Evolutionary conservation across 2,797 vertebrate genomes (phyloP).

Genomic region (Epinephelus malabaricus): DNA sequence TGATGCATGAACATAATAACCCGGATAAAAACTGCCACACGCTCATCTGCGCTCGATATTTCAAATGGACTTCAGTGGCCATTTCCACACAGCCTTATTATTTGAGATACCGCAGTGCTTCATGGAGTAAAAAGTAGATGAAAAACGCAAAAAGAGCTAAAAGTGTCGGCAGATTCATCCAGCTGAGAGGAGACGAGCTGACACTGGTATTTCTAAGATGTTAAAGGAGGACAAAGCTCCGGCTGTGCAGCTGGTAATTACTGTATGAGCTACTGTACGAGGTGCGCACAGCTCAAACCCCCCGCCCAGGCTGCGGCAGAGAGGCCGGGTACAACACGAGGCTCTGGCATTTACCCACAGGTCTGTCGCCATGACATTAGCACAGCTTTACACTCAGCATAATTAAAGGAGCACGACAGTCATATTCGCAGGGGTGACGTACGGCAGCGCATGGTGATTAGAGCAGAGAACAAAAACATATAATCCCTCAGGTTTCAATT

Average conservation of each 20-base stretch:
- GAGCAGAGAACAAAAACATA: constrained; percentile 46
- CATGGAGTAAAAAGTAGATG: background rate
- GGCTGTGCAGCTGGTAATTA: constrained; percentile 59
- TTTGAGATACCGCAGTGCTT: constrained; percentile 34
- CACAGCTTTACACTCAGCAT: constrained; percentile 19
- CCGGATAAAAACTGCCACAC: constrained; percentile 27
- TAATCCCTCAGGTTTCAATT: constrained; percentile 69
- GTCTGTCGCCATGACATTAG: constrained; percentile 28
- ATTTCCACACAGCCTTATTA: constrained; percentile 27
- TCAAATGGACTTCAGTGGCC: constrained; percentile 26
- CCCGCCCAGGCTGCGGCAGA: constrained; percentile 18
- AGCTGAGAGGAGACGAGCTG: constrained; percentile 49
- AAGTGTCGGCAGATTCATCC: constrained; percentile 21
- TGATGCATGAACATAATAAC: constrained; percentile 42
- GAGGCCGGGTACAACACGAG: constrained; percentile 6
- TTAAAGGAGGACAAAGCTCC: constrained; percentile 50
- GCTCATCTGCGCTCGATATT: constrained; percentile 29
- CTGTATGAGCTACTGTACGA: constrained; percentile 41
- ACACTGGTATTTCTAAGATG: constrained; percentile 45
- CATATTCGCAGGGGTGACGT: constrained; percentile 23
- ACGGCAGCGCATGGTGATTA: constrained; percentile 46
- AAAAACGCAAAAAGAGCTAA: constrained; percentile 19
- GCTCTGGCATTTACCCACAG: constrained; percentile 25
- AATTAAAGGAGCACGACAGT: constrained; percentile 33
- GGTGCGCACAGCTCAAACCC: background rate